Base-by-base conservation (phyloP, 2,113 vertebrate species). In the Malaclemys terrapin region DNA sequence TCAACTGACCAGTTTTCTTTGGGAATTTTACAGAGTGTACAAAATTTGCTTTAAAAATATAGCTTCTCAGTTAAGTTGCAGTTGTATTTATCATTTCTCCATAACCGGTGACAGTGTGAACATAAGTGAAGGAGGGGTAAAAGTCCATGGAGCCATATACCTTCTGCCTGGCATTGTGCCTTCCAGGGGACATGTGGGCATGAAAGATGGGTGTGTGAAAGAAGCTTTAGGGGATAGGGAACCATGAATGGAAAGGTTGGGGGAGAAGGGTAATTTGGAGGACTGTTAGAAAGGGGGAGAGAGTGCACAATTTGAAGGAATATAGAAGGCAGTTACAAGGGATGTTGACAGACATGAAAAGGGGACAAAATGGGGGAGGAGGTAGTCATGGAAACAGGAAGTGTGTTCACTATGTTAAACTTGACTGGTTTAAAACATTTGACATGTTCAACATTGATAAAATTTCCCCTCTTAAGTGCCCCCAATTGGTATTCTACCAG, bases 21-120 rank as follows among this genome's bases (percentile, higher is more conserved):
- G 9, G 49, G 19, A 82, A 13, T 82, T 88, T 78, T 47, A 81
- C 38, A 65, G 19, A 38, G 35, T 8, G 25, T 87, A 27, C 19
- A 4, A n/a, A 35, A 19, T 76, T 80, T 80, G 1, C 1, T 86
- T 89, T 14, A 22, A 29, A 38, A 14, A 0, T 35, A 3, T 31
- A 12, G 20, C 35, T 56, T 75, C 54, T 5, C 14, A 19, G 24
- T 56, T 1, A 3, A 52, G 35, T 31, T 53, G 35, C 1, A 0
- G 31, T 38, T 9, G 56, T 72, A 31, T 31, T 79, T 82, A 20
- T 0, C 10, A 12, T 54, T 38, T 91, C 12, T 83, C 53, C 5
- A 2, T 72, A 29, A 27, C 38, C 42, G n/a, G 69, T 65, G 50
- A 9, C 22, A 29, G 19, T 17, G 45, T 5, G 25, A 2, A 6